phyloP scores from a whole-genome alignment of 2,113 vertebrate genomes.

The Deroptyus accipitrinus region DNA sequence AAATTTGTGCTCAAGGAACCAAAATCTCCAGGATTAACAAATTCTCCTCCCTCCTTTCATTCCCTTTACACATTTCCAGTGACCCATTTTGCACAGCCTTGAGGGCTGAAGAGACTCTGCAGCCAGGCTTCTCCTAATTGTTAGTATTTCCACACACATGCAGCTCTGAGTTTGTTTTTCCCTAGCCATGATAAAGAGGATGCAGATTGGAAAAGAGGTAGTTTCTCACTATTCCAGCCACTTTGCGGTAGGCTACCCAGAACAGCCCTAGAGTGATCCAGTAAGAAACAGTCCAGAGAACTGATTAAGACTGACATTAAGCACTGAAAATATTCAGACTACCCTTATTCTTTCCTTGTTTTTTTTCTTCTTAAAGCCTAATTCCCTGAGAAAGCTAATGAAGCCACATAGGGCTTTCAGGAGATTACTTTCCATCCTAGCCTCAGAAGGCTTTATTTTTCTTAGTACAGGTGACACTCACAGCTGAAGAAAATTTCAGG shows the following conservation, averaged over 20 bases:
- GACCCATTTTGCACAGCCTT: not conserved
- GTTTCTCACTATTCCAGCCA: not conserved
- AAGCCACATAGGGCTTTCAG: not conserved
- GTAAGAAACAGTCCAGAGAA: not conserved
- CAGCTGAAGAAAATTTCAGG: not conserved
- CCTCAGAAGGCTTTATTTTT: not conserved
- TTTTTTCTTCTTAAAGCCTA: not conserved
- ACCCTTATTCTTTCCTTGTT: not conserved
- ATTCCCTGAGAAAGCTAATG: not conserved
- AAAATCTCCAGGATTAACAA: not conserved
- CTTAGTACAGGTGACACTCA: not conserved
- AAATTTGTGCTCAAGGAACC: not conserved
- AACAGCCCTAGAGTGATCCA: not conserved
- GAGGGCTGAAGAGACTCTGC: not conserved
- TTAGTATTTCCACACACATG: fast-evolving
- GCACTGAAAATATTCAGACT: not conserved
- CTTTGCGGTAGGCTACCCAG: not conserved
- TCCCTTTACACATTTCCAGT: not conserved
- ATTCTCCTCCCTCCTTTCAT: not conserved
- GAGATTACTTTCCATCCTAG: not conserved
- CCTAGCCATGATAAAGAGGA: fast-evolving
- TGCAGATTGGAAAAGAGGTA: not conserved
- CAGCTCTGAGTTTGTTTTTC: not conserved
- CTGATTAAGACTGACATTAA: not conserved
- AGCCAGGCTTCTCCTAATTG: not conserved